phyloP scores from a whole-genome alignment of 1,140 invertebrate genomes.

The Drosophila athabasca region DNA sequence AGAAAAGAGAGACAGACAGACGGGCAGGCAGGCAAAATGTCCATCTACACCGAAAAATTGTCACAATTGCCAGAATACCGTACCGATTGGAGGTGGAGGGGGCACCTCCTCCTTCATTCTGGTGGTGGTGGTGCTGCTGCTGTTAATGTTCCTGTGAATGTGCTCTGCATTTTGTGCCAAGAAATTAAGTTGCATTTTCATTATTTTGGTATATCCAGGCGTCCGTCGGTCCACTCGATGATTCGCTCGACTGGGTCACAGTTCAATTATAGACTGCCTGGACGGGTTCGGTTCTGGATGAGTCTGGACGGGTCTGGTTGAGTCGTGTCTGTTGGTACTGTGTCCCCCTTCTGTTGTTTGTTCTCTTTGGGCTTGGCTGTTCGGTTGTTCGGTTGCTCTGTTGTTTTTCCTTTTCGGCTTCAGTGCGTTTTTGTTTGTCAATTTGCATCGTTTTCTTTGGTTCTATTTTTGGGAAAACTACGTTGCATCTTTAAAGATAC shows the following conservation, averaged over 20 bases:
- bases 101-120: neutral
- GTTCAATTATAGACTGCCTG: constrained; percentile 77
- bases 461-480: constrained; percentile 44
- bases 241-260: constrained; percentile 66
- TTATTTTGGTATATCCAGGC: constrained; percentile 57
- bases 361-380: constrained; percentile 10
- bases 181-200: constrained; percentile 74
- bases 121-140: constrained; percentile 38
- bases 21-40: constrained; percentile 15
- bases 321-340: too few species aligned
- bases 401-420: constrained; percentile 59
- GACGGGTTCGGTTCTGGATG: neutral
- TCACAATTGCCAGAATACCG: constrained; percentile 52
- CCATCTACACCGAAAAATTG: constrained; percentile 52
- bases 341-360: constrained; percentile 3
- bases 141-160: constrained; percentile 32
- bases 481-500: constrained; percentile 60
- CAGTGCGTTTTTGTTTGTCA: constrained; percentile 56
- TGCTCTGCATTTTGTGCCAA: constrained; percentile 47
- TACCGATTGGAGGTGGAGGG: too few species aligned
- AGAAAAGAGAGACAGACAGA: neutral
- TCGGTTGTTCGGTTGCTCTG: constrained; percentile 18
- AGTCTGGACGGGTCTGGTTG: too few species aligned
- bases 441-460: constrained; percentile 51
- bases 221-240: constrained; percentile 57